These are phyloP conservation scores for fruit fly (Drosophila melanogaster) DNA, from an alignment of 1,140 invertebrate genomes.

Conservation along the genomic window Release_6_plus_ISO1_MT NT_033777.3:5350001-5350500, in stretches of 20 bases:
- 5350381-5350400: no score
- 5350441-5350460: neutral
- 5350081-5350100: neutral
- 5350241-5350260: no score
- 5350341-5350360: no score
- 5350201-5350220: no score
- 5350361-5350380: no score
- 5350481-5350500: constrained; percentile 37
- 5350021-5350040: constrained; percentile 60
- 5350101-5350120: constrained; percentile 5
- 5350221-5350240: no score
- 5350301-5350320: no score
- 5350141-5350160: neutral
- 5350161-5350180: neutral
- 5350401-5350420: neutral
- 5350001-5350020: constrained; percentile 77
- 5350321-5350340: no score
- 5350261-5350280: no score
- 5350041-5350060: constrained; percentile 31
- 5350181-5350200: no score
- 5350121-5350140: constrained; percentile 6
- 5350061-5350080: constrained; percentile 20
- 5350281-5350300: no score
- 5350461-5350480: neutral
- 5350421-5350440: neutral